Percentiles rank a stretch among this genome's conserved stretches.
phyloP scores from a whole-genome alignment of 2,797 vertebrate genomes.

The Poeciliopsis paucimaculata region DNA sequence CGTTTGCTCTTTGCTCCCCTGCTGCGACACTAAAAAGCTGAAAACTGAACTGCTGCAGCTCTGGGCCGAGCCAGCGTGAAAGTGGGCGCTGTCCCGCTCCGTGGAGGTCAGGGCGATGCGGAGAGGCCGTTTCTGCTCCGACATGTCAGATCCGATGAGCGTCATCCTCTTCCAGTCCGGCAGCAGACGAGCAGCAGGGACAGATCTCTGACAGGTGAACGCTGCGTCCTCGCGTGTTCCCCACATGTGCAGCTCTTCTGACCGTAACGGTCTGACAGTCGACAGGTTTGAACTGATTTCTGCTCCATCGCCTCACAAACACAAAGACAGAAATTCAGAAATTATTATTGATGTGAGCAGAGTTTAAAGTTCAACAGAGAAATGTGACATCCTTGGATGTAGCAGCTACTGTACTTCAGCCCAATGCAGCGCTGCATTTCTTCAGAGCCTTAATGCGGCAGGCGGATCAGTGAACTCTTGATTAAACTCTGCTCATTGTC shows the following conservation, averaged over 20 bases:
- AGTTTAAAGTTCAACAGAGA: constrained; percentile 4
- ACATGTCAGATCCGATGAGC: constrained; percentile 8
- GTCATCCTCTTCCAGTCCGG: constrained; percentile 23
- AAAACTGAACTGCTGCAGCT: background rate
- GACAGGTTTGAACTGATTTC: background rate
- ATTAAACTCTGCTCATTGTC: constrained; percentile 37
- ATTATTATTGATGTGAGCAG: background rate
- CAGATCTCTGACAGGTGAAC: constrained; percentile 28
- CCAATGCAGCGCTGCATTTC: constrained; percentile 53
- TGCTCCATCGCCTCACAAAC: background rate
- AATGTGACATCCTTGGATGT: background rate
- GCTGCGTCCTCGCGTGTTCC: background rate
- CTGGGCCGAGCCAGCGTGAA: background rate
- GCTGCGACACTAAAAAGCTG: background rate
- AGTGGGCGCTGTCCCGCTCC: background rate
- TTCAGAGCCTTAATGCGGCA: constrained; percentile 23
- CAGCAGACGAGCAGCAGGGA: constrained; percentile 33
- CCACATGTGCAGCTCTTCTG: background rate
- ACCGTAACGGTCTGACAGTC: background rate
- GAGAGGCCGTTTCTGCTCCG: constrained; percentile 46
- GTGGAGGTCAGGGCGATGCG: background rate
- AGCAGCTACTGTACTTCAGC: constrained; percentile 38
- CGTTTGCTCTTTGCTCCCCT: background rate
- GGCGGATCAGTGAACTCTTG: constrained; percentile 28
- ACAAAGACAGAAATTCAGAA: constrained; percentile 4